A percentile compares a stretch with the other conserved stretches of the same genome.
Conservation (phyloP, 2,113 vertebrate genomes). For the Salvelinus namaycush region DNA sequence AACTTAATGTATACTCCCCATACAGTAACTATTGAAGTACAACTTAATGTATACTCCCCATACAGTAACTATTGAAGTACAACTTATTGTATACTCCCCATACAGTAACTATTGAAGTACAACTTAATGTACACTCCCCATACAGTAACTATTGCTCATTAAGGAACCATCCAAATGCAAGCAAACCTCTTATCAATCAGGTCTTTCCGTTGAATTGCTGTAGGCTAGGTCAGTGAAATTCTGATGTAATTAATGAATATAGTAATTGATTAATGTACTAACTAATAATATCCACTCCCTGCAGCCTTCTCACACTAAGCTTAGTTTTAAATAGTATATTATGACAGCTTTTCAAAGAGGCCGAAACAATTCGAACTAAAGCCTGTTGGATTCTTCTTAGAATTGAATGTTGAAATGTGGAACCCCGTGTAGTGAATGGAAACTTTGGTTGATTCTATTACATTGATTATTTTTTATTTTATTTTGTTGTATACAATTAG, state of each 20-base stretch:
- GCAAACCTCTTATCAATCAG: neutral
- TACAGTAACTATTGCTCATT: neutral
- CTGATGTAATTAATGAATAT: neutral
- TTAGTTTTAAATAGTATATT: neutral
- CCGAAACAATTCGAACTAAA: neutral
- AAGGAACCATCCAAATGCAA: neutral
- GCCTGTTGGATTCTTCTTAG: conserved; percentile 5
- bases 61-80: neutral
- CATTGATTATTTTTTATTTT: conserved; percentile 6
- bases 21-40: too few species aligned
- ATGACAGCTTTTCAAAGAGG: neutral
- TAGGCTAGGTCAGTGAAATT: neutral
- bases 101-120: neutral
- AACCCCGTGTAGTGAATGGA: neutral
- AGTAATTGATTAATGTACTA: neutral
- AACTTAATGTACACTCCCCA: too few species aligned
- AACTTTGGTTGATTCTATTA: conserved; percentile 5
- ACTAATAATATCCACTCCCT: conserved; percentile 13
- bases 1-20: too few species aligned
- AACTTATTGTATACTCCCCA: neutral
- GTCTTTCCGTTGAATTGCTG: neutral
- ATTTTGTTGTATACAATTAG: conserved; percentile 33
- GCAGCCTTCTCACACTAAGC: conserved; percentile 1
- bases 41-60: neutral
- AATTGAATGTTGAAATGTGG: conserved; percentile 19